Evolutionary conservation across 2,888 invertebrate genomes (phyloP).

Genomic region (Drosophila sordidula): DNA sequence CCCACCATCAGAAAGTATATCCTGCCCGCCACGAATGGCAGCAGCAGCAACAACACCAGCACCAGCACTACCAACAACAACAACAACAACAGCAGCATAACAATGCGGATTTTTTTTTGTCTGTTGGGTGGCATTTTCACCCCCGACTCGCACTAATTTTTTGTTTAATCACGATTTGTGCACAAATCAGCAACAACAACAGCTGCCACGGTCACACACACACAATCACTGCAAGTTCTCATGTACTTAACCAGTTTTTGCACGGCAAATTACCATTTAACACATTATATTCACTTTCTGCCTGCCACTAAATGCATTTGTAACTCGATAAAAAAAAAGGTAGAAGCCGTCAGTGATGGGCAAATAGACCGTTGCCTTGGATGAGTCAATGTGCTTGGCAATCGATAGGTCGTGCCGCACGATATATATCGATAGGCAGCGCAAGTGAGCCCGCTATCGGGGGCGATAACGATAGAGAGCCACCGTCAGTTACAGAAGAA

Average conservation of each 20-base stretch:
- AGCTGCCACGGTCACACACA: neutral
- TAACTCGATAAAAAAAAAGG: slow-evolving; percentile 33
- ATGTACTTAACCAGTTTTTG: slow-evolving; percentile 1
- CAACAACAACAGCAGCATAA: slow-evolving; percentile 29
- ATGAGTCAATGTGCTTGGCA: neutral
- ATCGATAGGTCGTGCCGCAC: neutral
- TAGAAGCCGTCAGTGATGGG: slow-evolving; percentile 41
- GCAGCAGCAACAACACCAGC: slow-evolving; percentile 21
- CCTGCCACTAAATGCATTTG: slow-evolving; percentile 30
- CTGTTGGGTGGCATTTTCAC: slow-evolving; percentile 8
- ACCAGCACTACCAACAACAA: slow-evolving; percentile 16
- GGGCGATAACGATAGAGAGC: slow-evolving; percentile 26
- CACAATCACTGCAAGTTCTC: neutral
- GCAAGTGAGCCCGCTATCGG: neutral
- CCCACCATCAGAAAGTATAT: slow-evolving; percentile 9
- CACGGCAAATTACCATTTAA: slow-evolving; percentile 44
- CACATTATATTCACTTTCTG: slow-evolving; percentile 45
- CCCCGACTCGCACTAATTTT: neutral
- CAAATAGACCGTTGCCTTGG: slow-evolving; percentile 6
- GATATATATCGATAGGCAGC: slow-evolving; percentile 26
- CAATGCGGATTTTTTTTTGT: slow-evolving; percentile 37
- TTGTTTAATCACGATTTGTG: neutral
- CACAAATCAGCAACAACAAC: slow-evolving; percentile 8
- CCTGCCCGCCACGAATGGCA: slow-evolving; percentile 20
- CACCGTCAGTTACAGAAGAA: slow-evolving; percentile 42